A percentile compares a stretch with the other conserved stretches of the same genome.
These are phyloP conservation scores for Xestobium rufovillosum DNA, from an alignment of 2,888 invertebrate genomes.

Conservation along the genomic window DNA sequence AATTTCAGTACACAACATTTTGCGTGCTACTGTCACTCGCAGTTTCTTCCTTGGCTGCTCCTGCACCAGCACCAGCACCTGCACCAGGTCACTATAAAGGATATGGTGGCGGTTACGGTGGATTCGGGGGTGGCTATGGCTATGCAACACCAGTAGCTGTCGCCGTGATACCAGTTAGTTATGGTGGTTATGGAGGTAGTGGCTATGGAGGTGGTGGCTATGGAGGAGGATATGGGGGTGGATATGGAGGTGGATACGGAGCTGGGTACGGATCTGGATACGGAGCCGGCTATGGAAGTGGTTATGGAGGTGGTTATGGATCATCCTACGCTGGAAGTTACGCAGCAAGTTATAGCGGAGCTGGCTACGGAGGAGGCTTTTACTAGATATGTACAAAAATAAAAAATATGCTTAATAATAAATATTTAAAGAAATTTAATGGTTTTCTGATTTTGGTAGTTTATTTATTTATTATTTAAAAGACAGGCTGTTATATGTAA, in stretches of 20 bases:
- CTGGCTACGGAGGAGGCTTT: not conserved
- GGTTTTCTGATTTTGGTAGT: too few species aligned
- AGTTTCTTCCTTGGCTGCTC: not conserved
- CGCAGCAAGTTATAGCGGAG: not conserved
- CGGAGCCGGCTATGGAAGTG: constrained; percentile 3
- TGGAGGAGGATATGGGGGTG: constrained; percentile 11
- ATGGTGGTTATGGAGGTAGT: constrained; percentile 5
- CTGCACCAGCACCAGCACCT: not conserved
- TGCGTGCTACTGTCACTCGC: too few species aligned
- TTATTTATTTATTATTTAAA: too few species aligned
- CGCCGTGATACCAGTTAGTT: constrained; percentile 2
- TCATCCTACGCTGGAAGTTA: not conserved
- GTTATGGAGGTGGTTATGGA: not conserved
- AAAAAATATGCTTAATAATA: too few species aligned
- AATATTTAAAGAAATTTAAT: too few species aligned
- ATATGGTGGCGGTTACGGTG: constrained; percentile 10
- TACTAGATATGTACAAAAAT: too few species aligned
- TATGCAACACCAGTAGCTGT: constrained; percentile 3
- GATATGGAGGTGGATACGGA: constrained; percentile 9
- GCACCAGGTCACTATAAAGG: too few species aligned
- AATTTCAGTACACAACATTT: too few species aligned
- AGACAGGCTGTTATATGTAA: too few species aligned
- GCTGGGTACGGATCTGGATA: constrained; percentile 10
- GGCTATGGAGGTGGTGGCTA: constrained; percentile 13
- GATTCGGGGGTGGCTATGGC: constrained; percentile 9